Base-by-base conservation (phyloP, 1,140 invertebrate genomes). In the Parasteatoda tepidariorum region DNA sequence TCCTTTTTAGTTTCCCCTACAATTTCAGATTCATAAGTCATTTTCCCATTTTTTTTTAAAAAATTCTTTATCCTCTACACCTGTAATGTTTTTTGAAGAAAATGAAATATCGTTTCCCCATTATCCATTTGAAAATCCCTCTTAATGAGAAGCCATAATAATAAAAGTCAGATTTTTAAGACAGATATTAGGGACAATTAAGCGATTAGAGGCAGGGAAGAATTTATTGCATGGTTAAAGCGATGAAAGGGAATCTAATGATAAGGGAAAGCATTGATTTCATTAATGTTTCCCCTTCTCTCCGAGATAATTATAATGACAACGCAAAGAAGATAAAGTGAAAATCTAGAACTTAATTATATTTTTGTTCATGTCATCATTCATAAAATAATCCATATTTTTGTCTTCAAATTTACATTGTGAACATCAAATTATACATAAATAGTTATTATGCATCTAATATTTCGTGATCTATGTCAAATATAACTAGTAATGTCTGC, bases 221-320 rank as follows among this genome's bases (percentile, higher is more conserved):
- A 74, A 74, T 74, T 59, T 74, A 74, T 74, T 59, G 30, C 66
- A 11, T 54, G 9, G 22, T 59, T 74, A 74, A n/a, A 74, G 33
- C 28, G 54, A 15, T 61, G 55, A 54, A 59, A 74, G 55, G 24
- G 31, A 34, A 59, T 11, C 3, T 61, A 59, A 54, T 59, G 71
- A 74, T 59, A 74, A 74, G 71, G 33, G 3, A 7, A 22, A 9
- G 31, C 55, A 34, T 33, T 74, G 54, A 74, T 74, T 74, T 74
- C 55, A 74, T 74, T 74, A 59, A 34, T 28, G 33, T 15, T 13
- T 38, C 13, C 22, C 24, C 30, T n/a, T n/a, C n/a, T 59, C 33
- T 34, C 34, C 34, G 22, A 59, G 54, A 22, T 57, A 33, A 74
- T 74, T 74, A 61, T n/a, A 11, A 74, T 68, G 33, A 68, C 13